Base-by-base conservation (phyloP, 2,888 invertebrate genomes). In the Patella caerulea region DNA sequence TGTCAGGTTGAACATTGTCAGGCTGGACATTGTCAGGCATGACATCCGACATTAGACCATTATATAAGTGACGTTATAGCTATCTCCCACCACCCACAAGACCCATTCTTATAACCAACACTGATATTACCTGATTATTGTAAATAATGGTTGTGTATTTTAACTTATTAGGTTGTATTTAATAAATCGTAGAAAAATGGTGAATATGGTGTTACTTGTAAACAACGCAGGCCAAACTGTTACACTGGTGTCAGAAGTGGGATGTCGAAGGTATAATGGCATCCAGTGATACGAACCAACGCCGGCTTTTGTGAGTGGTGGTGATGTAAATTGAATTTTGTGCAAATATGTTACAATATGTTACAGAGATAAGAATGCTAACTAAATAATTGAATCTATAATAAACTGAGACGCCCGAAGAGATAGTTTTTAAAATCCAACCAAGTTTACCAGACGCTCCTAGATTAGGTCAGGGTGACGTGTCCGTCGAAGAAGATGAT, bases 201-300 rank as follows among this genome's bases (percentile, higher is more conserved):
- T 45, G 45, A 45, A 45, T 45, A 45, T 45, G 45, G 9, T 45
- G 45, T 45, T 45, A 45, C 45, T 45, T 45, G 5, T 45, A 45
- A 45, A 45, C 45, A 45, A 5, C 45, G 45, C 45, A 45, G 56
- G 56, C n/a, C 56, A 56, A 15, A 15, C 56, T 56, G 56, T n/a
- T 56, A 56, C 56, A 56, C 17, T 56, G 56, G 56, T 56, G 56
- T 56, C 56, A 56, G 56, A 56, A 56, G 56, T 17, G 56, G 56
- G 56, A 56, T 56, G 15, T 56, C 56, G n/a, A 15, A 56, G 17
- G 4, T n/a, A 15, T 17, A 56, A 56, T 15, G 15, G 17, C 17
- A 56, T 17, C n/a, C 56, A 15, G n/a, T 15, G 56, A 17, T 56
- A 56, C 56, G 56, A 59, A 59, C 15, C 15, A 5, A 14, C 59